Evolutionary conservation across 2,888 invertebrate species (phyloP), one percentile per base, ranked within the genome.

Genomic region (Diarsia mendica): DNA sequence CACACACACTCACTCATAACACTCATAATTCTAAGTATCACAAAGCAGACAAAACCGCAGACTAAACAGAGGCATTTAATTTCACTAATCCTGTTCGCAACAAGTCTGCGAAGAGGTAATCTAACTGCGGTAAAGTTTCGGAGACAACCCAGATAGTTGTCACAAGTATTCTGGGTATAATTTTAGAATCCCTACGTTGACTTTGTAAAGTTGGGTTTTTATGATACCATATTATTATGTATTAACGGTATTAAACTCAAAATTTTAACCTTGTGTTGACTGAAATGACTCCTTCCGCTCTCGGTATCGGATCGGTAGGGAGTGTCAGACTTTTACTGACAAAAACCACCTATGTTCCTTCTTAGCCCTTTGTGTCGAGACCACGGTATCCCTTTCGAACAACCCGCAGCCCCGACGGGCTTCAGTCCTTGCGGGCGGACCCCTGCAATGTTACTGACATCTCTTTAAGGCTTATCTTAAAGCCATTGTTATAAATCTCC

Each of bases 81-180:
- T 67, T 67, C 8, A 44, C 53, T 58, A 67, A 83, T 67, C 68
- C 33, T 48, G 18, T 72, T 58, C 0, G 6, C 20, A 63, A 67
- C 49, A 33, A 46, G 28, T 39, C 46, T 58, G 15, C 28, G 11
- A 61, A 49, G 51, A 69, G 33, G 51, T 67, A 64, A 69, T 72
- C 79, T 67, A n/a, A 60, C 33, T 70, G 79, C 28, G 79, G 61
- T 46, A 9, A 60, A 83, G 23, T 75, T 74, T 13, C 60, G 46
- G 55, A 79, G 49, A 51, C 33, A 18, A 58, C 46, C 53, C 13
- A 67, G 28, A 53, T 65, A 64, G 44, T 67, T 73, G 11, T 18
- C 15, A 46, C 23, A 77, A 70, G 51, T 80, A 82, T 83, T 70
- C 63, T 4, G 63, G 8, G 18, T 67, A 77, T 33, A 11, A 71